These are phyloP conservation scores for Bombus affinis DNA, from an alignment of 1,140 invertebrate species.

Conservation along the genomic window DNA sequence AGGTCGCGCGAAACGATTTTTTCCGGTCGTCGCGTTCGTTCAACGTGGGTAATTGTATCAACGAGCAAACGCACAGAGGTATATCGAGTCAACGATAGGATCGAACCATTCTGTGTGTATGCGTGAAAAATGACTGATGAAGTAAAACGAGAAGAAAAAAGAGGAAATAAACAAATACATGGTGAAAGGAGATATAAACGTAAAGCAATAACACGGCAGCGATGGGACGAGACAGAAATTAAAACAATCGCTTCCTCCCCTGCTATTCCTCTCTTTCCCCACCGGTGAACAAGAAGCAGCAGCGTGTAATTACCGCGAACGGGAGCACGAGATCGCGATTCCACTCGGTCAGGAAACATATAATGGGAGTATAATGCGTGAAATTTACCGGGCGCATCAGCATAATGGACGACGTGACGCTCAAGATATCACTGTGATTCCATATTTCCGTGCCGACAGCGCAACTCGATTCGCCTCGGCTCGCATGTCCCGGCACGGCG, in stretches of 20 bases:
- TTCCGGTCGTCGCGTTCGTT: slow-evolving; percentile 14
- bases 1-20: slow-evolving; percentile 33
- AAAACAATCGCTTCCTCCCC: slow-evolving; percentile 53
- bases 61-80: background rate
- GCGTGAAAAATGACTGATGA: background rate
- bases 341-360: slow-evolving; percentile 66
- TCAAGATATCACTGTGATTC: slow-evolving; percentile 69
- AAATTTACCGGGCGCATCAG: slow-evolving; percentile 70
- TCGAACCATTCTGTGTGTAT: background rate
- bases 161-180: background rate
- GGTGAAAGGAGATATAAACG: background rate
- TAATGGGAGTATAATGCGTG: slow-evolving; percentile 71
- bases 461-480: slow-evolving; percentile 39
- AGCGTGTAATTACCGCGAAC: slow-evolving; percentile 67
- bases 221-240: slow-evolving; percentile 50
- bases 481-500: slow-evolving; percentile 25
- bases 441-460: slow-evolving; percentile 65
- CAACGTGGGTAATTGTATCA: slow-evolving; percentile 11
- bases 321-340: slow-evolving; percentile 67
- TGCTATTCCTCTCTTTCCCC: background rate
- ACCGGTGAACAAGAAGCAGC: slow-evolving; percentile 47
- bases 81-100: background rate
- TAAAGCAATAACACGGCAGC: slow-evolving; percentile 11
- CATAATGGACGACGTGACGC: slow-evolving; percentile 69
- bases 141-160: background rate